Base-by-base conservation (phyloP, 1,140 invertebrate species). In the Aradophagus sp. region DNA sequence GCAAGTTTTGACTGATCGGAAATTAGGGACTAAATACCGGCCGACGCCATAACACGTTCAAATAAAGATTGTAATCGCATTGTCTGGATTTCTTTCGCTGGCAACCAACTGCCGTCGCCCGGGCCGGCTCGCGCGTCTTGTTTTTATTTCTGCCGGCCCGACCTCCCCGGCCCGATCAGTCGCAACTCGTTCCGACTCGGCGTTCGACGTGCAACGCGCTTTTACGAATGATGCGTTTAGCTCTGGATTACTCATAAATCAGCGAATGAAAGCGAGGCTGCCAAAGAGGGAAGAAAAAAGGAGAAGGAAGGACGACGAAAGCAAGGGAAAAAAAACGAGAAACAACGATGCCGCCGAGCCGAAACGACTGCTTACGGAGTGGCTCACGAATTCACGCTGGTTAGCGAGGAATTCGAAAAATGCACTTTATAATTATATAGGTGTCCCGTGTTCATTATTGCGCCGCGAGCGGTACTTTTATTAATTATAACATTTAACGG, bases 21-120 rank as follows among this genome's bases (percentile, higher is more conserved):
- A 84, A 84, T 84, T 84, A 83, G 81, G 53, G 78, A 79, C 77
- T 84, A 84, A 84, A 82, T 80, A 75, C 77, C 82, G 69, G 74
- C 76, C 72, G 72, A 68, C 78, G 79, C 73, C 61, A 79, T 74
- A 79, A 83, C 81, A 80, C 79, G 78, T 81, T 75, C 70, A 68
- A 82, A 77, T 78, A 76, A 79, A 75, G 77, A 83, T 81, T 68
- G 72, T 82, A 80, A 84, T 84, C 81, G 72, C 75, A 16, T 48
- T 56, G 47, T 59, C 53, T 62, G 69, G 48, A 66, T 61, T 72
- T 61, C 48, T 44, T 45, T 52, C 56, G 55, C 73, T 27, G 58
- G 63, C 52, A 63, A 68, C 44, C 41, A 27, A 59, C 68, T 61
- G 53, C 61, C 50, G n/a, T 59, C 61, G 13, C 19, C 27, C 38